Conservation (phyloP, 2,888 invertebrate genomes). For the Subacronicta megacephala region DNA sequence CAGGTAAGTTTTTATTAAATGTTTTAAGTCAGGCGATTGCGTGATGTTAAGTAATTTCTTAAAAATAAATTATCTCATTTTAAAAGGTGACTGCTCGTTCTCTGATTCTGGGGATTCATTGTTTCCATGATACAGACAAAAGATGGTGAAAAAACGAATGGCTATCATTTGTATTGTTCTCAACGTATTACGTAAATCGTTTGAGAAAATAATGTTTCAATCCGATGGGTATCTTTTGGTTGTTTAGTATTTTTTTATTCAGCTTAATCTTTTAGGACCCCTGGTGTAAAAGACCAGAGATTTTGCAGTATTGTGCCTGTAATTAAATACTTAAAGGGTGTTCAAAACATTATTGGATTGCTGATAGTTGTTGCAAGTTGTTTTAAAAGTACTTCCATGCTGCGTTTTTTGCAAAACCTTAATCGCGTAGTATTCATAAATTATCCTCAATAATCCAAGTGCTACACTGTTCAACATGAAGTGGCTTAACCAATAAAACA, state of each 20-base stretch:
- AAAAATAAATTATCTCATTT: conserved; percentile 30
- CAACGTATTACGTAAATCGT: conserved; percentile 42
- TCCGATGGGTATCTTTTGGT: conserved; percentile 6
- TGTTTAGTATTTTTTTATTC: conserved; percentile 5
- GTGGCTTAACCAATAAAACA: conserved; percentile 47
- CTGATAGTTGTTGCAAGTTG: no score
- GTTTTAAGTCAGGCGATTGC: conserved; percentile 33
- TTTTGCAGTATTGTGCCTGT: no score
- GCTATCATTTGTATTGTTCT: conserved; percentile 42
- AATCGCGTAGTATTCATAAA: conserved; percentile 13
- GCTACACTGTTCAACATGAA: conserved; percentile 25
- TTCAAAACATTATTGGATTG: no score
- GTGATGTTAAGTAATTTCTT: conserved; percentile 14
- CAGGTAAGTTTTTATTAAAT: conserved; percentile 61
- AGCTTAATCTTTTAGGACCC: conserved; percentile 6
- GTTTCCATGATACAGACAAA: conserved; percentile 21
- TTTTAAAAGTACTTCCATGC: conserved; percentile 1
- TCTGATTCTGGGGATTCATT: conserved; percentile 24
- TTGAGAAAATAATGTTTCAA: conserved; percentile 33
- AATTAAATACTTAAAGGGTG: no score
- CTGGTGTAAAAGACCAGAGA: no score
- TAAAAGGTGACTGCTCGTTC: conserved; percentile 42
- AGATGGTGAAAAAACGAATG: conserved; percentile 30
- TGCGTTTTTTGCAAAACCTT: neutral
- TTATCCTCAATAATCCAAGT: conserved; percentile 4